Base-by-base conservation (phyloP, 1,140 invertebrate genomes). In the Ptiloglossa arizonensis region DNA sequence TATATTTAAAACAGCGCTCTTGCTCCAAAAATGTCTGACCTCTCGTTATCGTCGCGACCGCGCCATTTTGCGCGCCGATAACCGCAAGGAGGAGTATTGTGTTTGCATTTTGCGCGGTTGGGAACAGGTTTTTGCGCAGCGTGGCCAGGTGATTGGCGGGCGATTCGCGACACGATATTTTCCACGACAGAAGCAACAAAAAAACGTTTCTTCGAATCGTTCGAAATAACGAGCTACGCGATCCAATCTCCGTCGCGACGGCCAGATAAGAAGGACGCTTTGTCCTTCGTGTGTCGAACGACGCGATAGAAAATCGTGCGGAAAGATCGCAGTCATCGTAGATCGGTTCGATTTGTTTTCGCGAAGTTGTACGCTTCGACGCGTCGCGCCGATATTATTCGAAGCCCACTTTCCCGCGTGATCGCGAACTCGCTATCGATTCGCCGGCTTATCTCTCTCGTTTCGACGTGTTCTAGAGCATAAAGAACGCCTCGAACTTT, bases 241-340 rank as follows among this genome's bases (percentile, higher is more conserved):
- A 74, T 66, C 35, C 54, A 32, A 62, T 24, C 54, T 59, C 35
- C 35, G 44, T 59, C 38, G 38, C 41, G 52, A 66, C 41, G 60
- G 19, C 56, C 44, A 63, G 60, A 32, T 72, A 62, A 77, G 63
- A 83, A 72, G 52, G 24, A 27, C 41, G 24, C 15, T 2, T 2
- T 29, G 75, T 71, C 44, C 68, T 83, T 82, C 41, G 67, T 29
- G n/a, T 67, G 35, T 24, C 52, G 50, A n/a, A 29, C 52, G 80
- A 82, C 71, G 62, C 67, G 24, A 38, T 41, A 15, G 9, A 44
- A 72, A 67, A 71, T 35, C 56, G 50, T 52, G 9, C 27, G 22
- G 11, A n/a, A 71, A 63, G n/a, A 35, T 27, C 17, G 22, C 15
- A 9, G n/a, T n/a, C n/a, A n/a, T n/a, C n/a, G n/a, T n/a, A 57